Base-by-base conservation (phyloP, 1,140 invertebrate genomes). In the Calycopis cecrops region DNA sequence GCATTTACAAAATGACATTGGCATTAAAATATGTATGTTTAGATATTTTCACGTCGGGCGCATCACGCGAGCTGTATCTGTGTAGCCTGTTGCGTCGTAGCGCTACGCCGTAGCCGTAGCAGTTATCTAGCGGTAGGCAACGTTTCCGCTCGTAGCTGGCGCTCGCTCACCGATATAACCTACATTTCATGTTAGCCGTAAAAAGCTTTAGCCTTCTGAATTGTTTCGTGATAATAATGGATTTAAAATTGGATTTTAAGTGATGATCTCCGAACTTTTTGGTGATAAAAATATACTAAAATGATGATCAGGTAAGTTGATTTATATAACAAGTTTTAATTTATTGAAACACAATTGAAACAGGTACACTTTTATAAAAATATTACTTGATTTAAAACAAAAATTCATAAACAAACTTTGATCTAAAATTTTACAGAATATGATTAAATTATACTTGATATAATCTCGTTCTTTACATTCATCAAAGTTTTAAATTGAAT, bases 1-100 rank as follows among this genome's bases (percentile, higher is more conserved):
- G 40, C 40, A 44, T 44, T 44, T 16, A 44, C 9, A 12, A 44
- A 44, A 44, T 44, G 40, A 44, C 40, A 44, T 44, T 44, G 40
- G 40, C 40, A 44, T 44, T n/a, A 40, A 40, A 44, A 16, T n/a
- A n/a, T n/a, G 40, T 44, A 12, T 16, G 14, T 50, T 28, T 7
- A 50, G 35, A 51, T 51, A 28, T 28, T 28, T 28, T 28, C 42
- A 48, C 49, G 55, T 56, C 60, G 52, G 48, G 35, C 40, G 42
- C 34, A 55, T 53, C 51, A 40, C 38, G 51, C 37, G 49, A 33
- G 40, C 40, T 42, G 17, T 42, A 4, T 42, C 34, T 47, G 17
- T 58, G 42, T 57, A 65, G 67, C 68, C 65, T 71, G 71, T 73
- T 71, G 68, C 71, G 68, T 65, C 57, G 67, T 55, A 64, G 65